Percentiles rank a stretch among this genome's conserved stretches.
These are phyloP conservation scores for Sylvia atricapilla DNA, from an alignment of 2,113 vertebrate species.

Conservation along the genomic window DNA sequence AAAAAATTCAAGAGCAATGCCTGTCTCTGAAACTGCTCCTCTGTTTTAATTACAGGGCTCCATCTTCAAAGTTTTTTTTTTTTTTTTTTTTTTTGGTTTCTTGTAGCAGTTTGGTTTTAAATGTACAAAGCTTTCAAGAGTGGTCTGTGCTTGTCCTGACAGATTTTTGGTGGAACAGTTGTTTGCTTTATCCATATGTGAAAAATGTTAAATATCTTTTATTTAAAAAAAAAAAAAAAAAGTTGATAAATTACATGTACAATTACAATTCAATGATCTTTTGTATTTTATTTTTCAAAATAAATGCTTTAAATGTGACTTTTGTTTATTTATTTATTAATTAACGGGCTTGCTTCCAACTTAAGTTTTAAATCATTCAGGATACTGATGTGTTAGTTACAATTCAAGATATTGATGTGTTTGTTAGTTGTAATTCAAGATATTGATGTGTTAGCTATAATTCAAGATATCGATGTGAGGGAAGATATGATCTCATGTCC, in stretches of 20 bases:
- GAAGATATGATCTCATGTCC: background rate
- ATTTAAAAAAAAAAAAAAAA: constrained; percentile 71
- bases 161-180: constrained; percentile 26
- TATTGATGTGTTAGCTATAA: background rate
- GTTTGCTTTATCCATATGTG: constrained; percentile 64
- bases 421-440: background rate
- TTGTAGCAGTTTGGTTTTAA: background rate
- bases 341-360: background rate
- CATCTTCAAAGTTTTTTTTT: background rate
- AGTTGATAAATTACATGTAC: constrained; percentile 66
- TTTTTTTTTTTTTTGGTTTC: background rate
- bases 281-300: constrained; percentile 89
- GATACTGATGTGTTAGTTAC: background rate
- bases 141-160: constrained; percentile 34
- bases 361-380: background rate
- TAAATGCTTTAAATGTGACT: constrained; percentile 80
- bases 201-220: constrained; percentile 67
- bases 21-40: background rate
- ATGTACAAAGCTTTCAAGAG: background rate
- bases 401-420: background rate
- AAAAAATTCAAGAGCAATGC: background rate
- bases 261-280: constrained; percentile 77
- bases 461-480: background rate
- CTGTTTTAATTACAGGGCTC: background rate
- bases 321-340: background rate